Evolutionary conservation across 37 sponge, comb jelly and placozoan genomes (phyloP).

Genomic region (Geodia barretti): DNA sequence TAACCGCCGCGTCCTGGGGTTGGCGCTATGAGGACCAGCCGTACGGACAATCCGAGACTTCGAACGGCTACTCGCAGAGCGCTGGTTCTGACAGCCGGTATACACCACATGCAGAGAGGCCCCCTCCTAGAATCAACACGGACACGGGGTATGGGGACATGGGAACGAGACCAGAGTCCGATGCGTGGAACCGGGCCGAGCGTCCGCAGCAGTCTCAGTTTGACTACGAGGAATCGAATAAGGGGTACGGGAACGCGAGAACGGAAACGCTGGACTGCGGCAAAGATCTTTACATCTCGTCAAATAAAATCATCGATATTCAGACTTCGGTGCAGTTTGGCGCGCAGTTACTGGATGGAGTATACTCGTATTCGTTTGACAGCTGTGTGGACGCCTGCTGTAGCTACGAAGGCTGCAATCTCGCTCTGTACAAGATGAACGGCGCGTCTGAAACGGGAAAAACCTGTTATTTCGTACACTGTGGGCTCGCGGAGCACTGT

Average conservation of each 20-base stretch:
- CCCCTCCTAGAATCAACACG: too few relatives aligned
- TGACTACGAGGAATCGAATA: too few relatives aligned
- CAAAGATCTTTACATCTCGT: not conserved
- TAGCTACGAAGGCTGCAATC: constrained; percentile 25
- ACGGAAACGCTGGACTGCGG: not conserved
- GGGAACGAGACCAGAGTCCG: too few relatives aligned
- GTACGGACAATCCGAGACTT: too few relatives aligned
- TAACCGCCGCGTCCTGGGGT: too few relatives aligned
- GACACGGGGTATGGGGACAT: too few relatives aligned
- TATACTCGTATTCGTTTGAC: not conserved
- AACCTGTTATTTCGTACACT: constrained; percentile 66
- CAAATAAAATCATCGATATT: constrained; percentile 53
- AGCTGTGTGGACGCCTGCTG: constrained; percentile 40
- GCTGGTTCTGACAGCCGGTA: too few relatives aligned
- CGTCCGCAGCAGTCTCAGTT: too few relatives aligned
- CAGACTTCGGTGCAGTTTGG: constrained; percentile 35
- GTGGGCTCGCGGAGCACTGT: constrained; percentile 40
- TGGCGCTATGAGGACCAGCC: too few relatives aligned
- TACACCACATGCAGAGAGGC: too few relatives aligned
- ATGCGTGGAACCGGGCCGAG: too few relatives aligned
- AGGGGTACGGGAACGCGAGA: not conserved
- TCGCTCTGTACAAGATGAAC: constrained; percentile 59
- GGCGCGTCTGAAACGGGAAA: constrained; percentile 42
- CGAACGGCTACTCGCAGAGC: too few relatives aligned
- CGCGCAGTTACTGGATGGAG: constrained; percentile 51